Evolutionary conservation across 2,113 vertebrate genomes (phyloP).

Genomic region (Romanogobio albipinnatus): DNA sequence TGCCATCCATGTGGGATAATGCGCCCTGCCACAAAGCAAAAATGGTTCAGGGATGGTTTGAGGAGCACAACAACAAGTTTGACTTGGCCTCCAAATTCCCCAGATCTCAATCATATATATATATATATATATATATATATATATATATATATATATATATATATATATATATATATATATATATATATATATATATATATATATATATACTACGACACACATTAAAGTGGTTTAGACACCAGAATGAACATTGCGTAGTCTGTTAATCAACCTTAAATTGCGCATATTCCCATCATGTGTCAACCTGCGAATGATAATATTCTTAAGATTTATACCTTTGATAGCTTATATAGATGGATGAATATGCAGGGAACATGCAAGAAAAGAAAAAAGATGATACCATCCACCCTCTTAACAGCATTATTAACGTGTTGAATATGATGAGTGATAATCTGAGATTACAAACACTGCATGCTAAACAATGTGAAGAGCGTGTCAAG

Average conservation of each 20-base stretch:
- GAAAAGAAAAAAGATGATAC: neutral
- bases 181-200: too few relatives aligned
- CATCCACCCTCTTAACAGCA: neutral
- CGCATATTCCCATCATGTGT: constrained; percentile 10
- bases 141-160: too few relatives aligned
- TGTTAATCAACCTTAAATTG: constrained; percentile 11
- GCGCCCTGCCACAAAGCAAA: too few relatives aligned
- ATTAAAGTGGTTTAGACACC: neutral
- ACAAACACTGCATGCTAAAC: constrained; percentile 11
- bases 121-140: too few relatives aligned
- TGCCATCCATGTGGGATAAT: too few relatives aligned
- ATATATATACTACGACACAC: too few relatives aligned
- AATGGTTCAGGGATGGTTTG: too few relatives aligned
- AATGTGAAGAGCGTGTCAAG: neutral
- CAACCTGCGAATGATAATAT: constrained; percentile 9
- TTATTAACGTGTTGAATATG: neutral
- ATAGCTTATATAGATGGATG: neutral
- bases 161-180: too few relatives aligned
- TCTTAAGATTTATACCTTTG: neutral
- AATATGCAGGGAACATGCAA: neutral
- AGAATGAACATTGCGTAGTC: constrained; percentile 6
- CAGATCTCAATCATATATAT: too few relatives aligned
- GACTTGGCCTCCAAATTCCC: too few relatives aligned
- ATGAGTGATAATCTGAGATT: constrained; percentile 21
- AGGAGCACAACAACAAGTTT: too few relatives aligned